Percentiles rank a stretch among this genome's conserved stretches.
phyloP scores from a whole-genome alignment of 2,113 vertebrate genomes.

The Dipodomys stephensi region DNA sequence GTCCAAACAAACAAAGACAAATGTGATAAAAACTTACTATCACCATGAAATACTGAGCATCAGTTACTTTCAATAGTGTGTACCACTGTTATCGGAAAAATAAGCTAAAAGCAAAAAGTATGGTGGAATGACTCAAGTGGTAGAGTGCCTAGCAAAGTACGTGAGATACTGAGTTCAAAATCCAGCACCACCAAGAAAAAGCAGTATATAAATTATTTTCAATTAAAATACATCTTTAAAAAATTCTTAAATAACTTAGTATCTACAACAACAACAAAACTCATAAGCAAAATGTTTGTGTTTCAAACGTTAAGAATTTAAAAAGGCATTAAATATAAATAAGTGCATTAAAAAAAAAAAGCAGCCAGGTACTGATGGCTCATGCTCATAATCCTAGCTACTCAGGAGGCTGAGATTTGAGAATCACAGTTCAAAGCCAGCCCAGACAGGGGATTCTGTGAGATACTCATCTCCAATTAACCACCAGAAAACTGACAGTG shows the following conservation, averaged over 20 bases:
- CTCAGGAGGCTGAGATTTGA: too few relatives aligned
- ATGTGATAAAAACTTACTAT: not conserved
- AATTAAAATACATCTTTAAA: conserved; percentile 38
- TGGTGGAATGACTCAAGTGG: too few relatives aligned
- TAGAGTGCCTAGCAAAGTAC: too few relatives aligned
- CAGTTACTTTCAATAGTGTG: not conserved
- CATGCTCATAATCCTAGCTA: too few relatives aligned
- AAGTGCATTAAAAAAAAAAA: not conserved
- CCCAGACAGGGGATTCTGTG: too few relatives aligned
- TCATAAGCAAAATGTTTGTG: not conserved
- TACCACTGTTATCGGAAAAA: not conserved
- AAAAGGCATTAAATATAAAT: not conserved
- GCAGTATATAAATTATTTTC: not conserved
- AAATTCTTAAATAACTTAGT: conserved; percentile 25
- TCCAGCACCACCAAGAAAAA: too few relatives aligned
- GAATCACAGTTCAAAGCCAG: too few relatives aligned
- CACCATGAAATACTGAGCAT: not conserved
- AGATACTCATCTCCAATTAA: too few relatives aligned
- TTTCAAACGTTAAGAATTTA: conserved; percentile 46
- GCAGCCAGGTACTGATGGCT: too few relatives aligned
- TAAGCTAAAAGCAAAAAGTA: not conserved
- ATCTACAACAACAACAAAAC: conserved; percentile 34
- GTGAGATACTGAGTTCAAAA: too few relatives aligned
- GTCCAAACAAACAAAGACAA: not conserved
- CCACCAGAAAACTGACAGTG: too few relatives aligned